Conservation (phyloP, 2,888 invertebrate genomes). For the Tenthredo livida region DNA sequence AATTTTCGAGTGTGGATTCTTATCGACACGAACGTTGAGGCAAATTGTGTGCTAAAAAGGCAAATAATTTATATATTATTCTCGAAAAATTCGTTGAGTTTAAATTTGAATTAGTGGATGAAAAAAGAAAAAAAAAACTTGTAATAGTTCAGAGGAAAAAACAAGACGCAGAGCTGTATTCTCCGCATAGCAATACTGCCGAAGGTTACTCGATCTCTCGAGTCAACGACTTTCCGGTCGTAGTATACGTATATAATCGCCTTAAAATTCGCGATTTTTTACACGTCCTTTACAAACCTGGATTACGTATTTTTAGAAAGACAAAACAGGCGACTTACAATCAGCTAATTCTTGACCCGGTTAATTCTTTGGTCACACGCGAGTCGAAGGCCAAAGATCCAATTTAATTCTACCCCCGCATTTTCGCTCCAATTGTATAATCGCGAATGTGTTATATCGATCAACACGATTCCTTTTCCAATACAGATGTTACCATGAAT, state of each 20-base stretch:
- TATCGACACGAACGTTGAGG: neutral
- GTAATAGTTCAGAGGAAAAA: neutral
- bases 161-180: neutral
- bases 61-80: neutral
- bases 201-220: neutral
- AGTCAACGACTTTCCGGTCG: neutral
- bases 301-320: neutral
- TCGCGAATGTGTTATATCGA: neutral
- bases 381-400: constrained; percentile 30
- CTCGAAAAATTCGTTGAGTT: neutral
- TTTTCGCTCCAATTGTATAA: neutral
- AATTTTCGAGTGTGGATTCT: neutral
- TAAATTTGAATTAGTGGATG: neutral
- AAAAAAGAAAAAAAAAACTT: neutral
- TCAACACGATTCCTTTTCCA: neutral
- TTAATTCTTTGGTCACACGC: constrained; percentile 40
- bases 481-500: neutral
- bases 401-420: constrained; percentile 36
- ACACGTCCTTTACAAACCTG: neutral
- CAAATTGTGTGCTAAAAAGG: neutral
- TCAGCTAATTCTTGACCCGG: constrained; percentile 39
- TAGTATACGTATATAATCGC: neutral
- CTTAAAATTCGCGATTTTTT: neutral
- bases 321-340: constrained; percentile 12
- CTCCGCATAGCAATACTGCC: neutral